phyloP scores from a whole-genome alignment of 2,113 vertebrate species.

The Hemiscyllium ocellatum region DNA sequence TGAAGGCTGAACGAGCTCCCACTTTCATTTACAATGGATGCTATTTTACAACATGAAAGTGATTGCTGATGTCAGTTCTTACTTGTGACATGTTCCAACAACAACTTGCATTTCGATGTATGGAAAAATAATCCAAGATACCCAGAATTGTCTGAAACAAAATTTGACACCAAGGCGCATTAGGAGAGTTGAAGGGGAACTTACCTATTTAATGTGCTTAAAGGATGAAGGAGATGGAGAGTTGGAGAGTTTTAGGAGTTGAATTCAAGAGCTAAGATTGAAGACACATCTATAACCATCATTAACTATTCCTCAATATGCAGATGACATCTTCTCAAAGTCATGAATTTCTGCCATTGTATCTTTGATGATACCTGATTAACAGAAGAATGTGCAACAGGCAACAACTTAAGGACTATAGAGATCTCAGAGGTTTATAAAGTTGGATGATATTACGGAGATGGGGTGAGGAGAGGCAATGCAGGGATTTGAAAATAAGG shows the following conservation, averaged over 20 bases:
- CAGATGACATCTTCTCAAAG: not conserved
- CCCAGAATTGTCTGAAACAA: not conserved
- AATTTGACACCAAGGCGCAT: not conserved
- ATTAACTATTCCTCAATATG: no score
- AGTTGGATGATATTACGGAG: not conserved
- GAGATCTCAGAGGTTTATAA: not conserved
- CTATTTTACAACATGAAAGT: not conserved
- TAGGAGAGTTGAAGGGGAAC: not conserved
- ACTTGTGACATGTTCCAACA: not conserved
- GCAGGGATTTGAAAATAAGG: not conserved
- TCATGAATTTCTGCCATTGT: not conserved
- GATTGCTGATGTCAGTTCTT: not conserved
- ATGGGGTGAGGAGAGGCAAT: not conserved
- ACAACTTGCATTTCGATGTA: not conserved
- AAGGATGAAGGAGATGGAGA: not conserved
- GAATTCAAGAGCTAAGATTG: not conserved
- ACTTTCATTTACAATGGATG: not conserved
- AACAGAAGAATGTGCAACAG: not conserved
- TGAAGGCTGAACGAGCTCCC: not conserved
- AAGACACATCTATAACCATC: no score
- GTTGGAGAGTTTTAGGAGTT: not conserved
- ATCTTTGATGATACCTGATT: not conserved
- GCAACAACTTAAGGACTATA: not conserved
- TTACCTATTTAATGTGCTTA: not conserved
- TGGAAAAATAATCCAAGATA: not conserved